These are phyloP conservation scores for Coregonus sp. DNA, from an alignment of 2,797 vertebrate species.

Conservation along the genomic window DNA sequence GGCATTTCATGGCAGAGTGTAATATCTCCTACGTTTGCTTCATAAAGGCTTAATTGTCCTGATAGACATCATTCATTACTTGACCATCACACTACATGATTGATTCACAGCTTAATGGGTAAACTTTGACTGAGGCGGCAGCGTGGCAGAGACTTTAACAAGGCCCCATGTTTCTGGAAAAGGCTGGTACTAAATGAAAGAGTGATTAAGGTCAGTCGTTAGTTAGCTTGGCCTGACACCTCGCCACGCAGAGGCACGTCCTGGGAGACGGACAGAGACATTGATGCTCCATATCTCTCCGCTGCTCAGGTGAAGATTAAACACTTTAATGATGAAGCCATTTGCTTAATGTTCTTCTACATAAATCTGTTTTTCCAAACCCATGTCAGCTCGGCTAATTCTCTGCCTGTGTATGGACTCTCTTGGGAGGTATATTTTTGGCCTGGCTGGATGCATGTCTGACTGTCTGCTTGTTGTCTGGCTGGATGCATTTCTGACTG, in stretches of 20 bases:
- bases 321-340: slow-evolving; percentile 76
- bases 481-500: too few relatives aligned
- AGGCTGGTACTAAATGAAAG: slow-evolving; percentile 77
- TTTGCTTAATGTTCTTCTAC: slow-evolving; percentile 71
- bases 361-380: slow-evolving; percentile 21
- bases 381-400: slow-evolving; percentile 16
- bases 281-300: slow-evolving; percentile 69
- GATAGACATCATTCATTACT: slow-evolving; percentile 68
- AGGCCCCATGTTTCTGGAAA: slow-evolving; percentile 63
- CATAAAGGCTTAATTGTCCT: slow-evolving; percentile 62
- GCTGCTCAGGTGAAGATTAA: slow-evolving; percentile 80
- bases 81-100: slow-evolving; percentile 68
- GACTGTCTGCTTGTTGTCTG: background rate
- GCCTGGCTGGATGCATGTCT: background rate
- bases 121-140: slow-evolving; percentile 58
- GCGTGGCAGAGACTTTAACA: slow-evolving; percentile 57
- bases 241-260: slow-evolving; percentile 53
- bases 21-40: slow-evolving; percentile 59
- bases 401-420: background rate
- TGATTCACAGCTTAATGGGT: slow-evolving; percentile 65
- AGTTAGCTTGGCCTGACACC: slow-evolving; percentile 75
- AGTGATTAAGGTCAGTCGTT: slow-evolving; percentile 78
- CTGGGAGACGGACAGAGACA: slow-evolving; percentile 67
- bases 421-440: background rate
- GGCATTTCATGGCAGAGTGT: slow-evolving; percentile 51